A percentile compares a stretch with the other conserved stretches of the same genome.
Evolutionary conservation across 1,140 invertebrate genomes (phyloP).

Genomic region (Ectropis grisescens): DNA sequence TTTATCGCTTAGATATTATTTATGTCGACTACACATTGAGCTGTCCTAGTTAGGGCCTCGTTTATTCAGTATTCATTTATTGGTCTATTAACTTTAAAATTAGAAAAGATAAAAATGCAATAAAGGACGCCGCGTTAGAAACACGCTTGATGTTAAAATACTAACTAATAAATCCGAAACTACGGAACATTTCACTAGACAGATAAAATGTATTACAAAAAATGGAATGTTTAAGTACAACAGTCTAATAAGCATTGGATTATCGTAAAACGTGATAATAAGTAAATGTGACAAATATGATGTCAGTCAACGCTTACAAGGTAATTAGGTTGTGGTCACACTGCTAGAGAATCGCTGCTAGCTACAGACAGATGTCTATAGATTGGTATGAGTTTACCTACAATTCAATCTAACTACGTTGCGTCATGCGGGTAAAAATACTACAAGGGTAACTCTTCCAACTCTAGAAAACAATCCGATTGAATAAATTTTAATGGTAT

Average conservation of each 20-base stretch:
- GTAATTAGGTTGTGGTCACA: conserved; percentile 12
- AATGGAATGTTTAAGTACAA: conserved; percentile 67
- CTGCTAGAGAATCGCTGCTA: conserved; percentile 3
- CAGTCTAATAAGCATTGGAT: conserved; percentile 53
- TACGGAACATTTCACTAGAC: conserved; percentile 19
- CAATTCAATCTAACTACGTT: too few relatives aligned
- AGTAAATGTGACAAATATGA: conserved; percentile 29
- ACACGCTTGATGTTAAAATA: conserved; percentile 28
- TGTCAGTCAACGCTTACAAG: conserved; percentile 43
- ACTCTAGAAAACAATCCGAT: too few relatives aligned
- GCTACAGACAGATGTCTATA: too few relatives aligned
- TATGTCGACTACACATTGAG: conserved; percentile 56
- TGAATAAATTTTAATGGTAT: too few relatives aligned
- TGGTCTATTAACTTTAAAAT: too few relatives aligned
- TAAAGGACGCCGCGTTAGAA: too few relatives aligned
- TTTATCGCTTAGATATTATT: conserved; percentile 32
- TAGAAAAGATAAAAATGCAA: conserved; percentile 31
- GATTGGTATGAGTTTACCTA: not conserved
- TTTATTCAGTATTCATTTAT: conserved; percentile 15
- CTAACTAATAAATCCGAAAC: conserved; percentile 38
- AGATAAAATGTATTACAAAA: conserved; percentile 33
- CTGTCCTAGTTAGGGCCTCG: conserved; percentile 51
- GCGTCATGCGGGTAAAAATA: too few relatives aligned
- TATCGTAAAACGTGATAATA: conserved; percentile 19
- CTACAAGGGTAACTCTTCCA: too few relatives aligned